Evolutionary conservation across 2,113 vertebrate species (phyloP).

Genomic region (Acrocephalus kingi): DNA sequence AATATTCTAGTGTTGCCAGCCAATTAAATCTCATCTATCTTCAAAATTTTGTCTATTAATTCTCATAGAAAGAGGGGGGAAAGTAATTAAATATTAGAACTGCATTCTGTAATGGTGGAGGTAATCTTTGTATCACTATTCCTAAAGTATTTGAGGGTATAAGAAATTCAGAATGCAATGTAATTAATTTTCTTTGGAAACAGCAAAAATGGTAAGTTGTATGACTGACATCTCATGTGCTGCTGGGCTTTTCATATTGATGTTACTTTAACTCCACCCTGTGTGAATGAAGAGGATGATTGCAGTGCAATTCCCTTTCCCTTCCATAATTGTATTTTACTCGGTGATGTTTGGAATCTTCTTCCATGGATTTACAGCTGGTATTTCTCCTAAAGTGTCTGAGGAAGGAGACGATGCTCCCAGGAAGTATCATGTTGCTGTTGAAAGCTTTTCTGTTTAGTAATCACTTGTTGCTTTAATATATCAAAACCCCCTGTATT

Average conservation of each 20-base stretch:
- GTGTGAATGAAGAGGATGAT: not conserved
- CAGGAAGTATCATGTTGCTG: not conserved
- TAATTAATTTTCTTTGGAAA: not conserved
- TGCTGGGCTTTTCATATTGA: not conserved
- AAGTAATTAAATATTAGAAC: not conserved
- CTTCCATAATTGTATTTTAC: not conserved
- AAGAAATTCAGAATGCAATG: not conserved
- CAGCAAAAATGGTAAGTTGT: not conserved
- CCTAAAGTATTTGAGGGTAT: not conserved
- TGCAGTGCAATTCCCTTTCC: not conserved
- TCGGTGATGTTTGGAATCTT: not conserved
- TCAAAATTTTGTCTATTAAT: not conserved
- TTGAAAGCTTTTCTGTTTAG: not conserved
- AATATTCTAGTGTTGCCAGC: not conserved
- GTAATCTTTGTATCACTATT: not conserved
- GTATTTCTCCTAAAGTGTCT: not conserved
- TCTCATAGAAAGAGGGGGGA: not conserved
- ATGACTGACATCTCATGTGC: not conserved
- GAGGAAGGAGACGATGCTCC: not conserved
- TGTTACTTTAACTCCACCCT: not conserved
- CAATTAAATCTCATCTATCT: not conserved
- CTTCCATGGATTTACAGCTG: not conserved
- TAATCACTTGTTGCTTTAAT: conserved; percentile 11
- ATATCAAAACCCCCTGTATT: not conserved
- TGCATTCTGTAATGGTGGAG: not conserved